Evolutionary conservation across 1,140 invertebrate genomes (phyloP).

Genomic region (Dinothrombium tinctorium): DNA sequence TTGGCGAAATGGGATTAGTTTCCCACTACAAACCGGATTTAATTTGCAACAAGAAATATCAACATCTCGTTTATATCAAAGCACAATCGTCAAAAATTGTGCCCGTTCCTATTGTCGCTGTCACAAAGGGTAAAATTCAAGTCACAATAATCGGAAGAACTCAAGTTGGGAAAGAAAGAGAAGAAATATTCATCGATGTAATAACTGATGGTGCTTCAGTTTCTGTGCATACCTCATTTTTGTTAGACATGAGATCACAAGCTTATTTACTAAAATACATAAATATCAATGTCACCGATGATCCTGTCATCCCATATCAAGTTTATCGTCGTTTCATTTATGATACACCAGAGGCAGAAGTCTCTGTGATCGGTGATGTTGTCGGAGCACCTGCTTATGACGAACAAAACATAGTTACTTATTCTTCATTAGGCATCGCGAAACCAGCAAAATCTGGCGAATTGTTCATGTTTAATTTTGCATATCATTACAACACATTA

Average conservation of each 20-base stretch:
- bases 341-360: constrained; percentile 24
- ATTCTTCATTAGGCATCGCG: constrained; percentile 7
- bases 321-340: constrained; percentile 29
- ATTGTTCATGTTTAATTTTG: constrained; percentile 30
- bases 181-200: constrained; percentile 8
- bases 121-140: constrained; percentile 22
- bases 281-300: constrained; percentile 32
- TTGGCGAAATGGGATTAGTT: too few relatives aligned
- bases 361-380: constrained; percentile 24
- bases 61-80: too few relatives aligned
- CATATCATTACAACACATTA: constrained; percentile 30
- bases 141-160: constrained; percentile 28
- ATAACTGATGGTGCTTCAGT: constrained; percentile 30
- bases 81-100: constrained; percentile 17
- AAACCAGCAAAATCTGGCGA: constrained; percentile 14
- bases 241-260: constrained; percentile 32
- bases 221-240: constrained; percentile 30
- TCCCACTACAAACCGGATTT: too few relatives aligned
- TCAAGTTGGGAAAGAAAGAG: constrained; percentile 24
- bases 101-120: constrained; percentile 24
- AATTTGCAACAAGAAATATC: too few relatives aligned
- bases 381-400: constrained; percentile 12
- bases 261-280: constrained; percentile 29
- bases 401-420: constrained; percentile 5
- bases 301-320: constrained; percentile 30